Evolutionary conservation across 2,888 invertebrate genomes (phyloP).

Genomic region (Diploptera punctata): DNA sequence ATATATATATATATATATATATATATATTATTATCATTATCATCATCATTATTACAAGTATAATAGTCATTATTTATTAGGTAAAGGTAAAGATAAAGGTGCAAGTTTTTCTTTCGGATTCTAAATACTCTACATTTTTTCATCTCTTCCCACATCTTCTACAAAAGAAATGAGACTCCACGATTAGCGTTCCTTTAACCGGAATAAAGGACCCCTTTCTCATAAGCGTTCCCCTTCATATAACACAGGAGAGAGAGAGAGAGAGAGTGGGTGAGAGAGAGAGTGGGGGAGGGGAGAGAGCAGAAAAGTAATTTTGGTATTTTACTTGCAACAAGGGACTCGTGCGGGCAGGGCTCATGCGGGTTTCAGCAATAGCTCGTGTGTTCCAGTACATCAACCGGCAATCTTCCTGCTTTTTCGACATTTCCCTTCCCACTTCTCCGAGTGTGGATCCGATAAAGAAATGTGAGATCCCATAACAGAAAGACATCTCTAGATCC

Average conservation of each 20-base stretch:
- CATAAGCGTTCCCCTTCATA: background rate
- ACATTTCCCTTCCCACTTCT: background rate
- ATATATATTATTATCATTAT: no score
- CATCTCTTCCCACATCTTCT: background rate
- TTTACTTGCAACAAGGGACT: background rate
- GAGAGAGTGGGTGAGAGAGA: no score
- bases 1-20: no score
- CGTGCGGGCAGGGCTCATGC: background rate
- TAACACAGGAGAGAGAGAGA: background rate
- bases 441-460: background rate
- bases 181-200: background rate
- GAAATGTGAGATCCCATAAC: background rate
- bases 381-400: conserved; percentile 9
- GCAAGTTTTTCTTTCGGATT: no score
- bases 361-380: conserved; percentile 6
- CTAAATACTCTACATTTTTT: background rate
- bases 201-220: background rate
- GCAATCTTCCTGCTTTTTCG: conserved; percentile 7
- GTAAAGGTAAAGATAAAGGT: no score
- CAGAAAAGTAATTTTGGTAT: no score
- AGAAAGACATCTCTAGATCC: background rate
- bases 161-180: background rate
- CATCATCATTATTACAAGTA: no score
- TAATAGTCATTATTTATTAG: no score
- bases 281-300: no score